phyloP scores from a whole-genome alignment of 2,888 invertebrate genomes.

The Hirtodrosophila histrioides region DNA sequence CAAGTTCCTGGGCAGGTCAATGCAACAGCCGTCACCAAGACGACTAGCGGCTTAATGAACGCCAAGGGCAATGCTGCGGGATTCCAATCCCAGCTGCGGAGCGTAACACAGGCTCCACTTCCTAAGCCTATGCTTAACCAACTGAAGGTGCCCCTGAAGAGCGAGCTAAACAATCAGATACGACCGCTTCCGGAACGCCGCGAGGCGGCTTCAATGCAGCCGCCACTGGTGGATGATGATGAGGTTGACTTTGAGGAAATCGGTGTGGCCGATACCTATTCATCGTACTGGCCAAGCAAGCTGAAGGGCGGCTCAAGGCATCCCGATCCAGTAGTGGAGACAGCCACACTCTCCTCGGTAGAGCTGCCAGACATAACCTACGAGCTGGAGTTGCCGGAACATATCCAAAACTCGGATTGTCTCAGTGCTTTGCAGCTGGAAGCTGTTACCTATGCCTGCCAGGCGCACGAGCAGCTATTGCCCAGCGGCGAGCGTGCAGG shows the following conservation, averaged over 20 bases:
- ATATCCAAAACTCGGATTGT: conserved; percentile 91
- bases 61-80: background rate
- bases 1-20: background rate
- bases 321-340: conserved; percentile 99
- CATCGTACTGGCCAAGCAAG: conserved; percentile 97
- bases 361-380: conserved; percentile 97
- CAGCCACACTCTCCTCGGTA: conserved; percentile 97
- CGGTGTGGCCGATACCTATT: conserved; percentile 98
- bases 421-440: conserved; percentile 98
- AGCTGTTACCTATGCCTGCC: conserved; percentile 97
- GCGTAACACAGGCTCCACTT: background rate
- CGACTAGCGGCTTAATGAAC: conserved; percentile 15
- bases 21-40: conserved; percentile 17
- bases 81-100: background rate
- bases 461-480: conserved; percentile 96
- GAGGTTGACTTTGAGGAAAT: conserved; percentile 97
- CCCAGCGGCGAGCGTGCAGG: conserved; percentile 96
- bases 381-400: conserved; percentile 91
- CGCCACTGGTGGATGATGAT: conserved; percentile 85
- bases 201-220: background rate
- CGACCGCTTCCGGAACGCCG: conserved; percentile 3
- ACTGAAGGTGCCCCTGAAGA: background rate
- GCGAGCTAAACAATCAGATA: background rate
- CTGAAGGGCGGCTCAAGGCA: conserved; percentile 88
- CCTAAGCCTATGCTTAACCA: background rate